These are phyloP conservation scores for Drosophila malerkotliana DNA, from an alignment of 1,140 invertebrate species.

Conservation along the genomic window DNA sequence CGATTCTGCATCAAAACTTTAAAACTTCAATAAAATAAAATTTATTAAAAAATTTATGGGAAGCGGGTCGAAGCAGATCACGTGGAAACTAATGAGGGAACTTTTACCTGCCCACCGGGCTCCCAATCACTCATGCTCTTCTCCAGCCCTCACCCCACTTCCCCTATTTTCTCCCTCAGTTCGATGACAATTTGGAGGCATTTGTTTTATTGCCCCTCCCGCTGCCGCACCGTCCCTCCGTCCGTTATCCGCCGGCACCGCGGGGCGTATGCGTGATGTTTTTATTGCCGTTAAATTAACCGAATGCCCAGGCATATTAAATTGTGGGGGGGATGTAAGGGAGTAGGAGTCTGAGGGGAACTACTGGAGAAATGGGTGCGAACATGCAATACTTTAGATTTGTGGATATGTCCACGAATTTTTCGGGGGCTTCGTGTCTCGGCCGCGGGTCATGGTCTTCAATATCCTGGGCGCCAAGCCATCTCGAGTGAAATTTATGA, in stretches of 20 bases:
- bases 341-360: not conserved
- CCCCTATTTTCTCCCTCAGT: conserved; percentile 1
- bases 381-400: conserved; percentile 47
- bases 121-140: conserved; percentile 2
- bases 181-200: conserved; percentile 49
- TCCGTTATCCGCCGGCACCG: conserved; percentile 36
- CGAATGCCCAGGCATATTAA: conserved; percentile 20
- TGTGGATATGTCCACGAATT: conserved; percentile 17
- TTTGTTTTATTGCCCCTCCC: conserved; percentile 53
- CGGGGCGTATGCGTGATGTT: conserved; percentile 79
- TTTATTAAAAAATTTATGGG: no score
- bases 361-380: conserved; percentile 33
- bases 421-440: conserved; percentile 4
- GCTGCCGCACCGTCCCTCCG: not conserved
- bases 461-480: conserved; percentile 46
- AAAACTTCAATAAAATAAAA: no score
- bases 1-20: no score
- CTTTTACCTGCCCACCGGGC: conserved; percentile 20
- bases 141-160: not conserved
- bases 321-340: not conserved
- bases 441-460: conserved; percentile 41
- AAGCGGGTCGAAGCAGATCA: conserved; percentile 14
- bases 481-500: conserved; percentile 43
- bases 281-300: conserved; percentile 79
- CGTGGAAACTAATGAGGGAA: conserved; percentile 65